Base-by-base conservation (phyloP, 2,797 vertebrate species). In the Cossypha caffra region DNA sequence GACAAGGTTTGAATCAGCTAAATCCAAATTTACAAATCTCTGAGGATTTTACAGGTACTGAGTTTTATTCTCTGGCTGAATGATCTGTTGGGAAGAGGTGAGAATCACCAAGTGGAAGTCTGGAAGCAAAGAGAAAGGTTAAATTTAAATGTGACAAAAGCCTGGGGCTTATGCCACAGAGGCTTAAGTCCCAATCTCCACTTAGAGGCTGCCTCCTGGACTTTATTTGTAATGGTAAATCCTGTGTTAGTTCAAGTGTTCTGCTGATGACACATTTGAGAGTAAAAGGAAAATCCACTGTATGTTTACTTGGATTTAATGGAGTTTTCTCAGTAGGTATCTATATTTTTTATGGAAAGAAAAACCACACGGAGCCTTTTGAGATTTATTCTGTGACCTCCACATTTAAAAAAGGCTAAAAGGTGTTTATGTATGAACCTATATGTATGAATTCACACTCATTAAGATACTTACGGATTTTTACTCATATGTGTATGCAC, bases 171-270 rank as follows among this genome's bases (percentile, higher is more conserved):
- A 23, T 45, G 17, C 33, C 54, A 68, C 29, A 77, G 35, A 47
- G n/a, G 40, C 9, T 85, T 76, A 88, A 37, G 33, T 88, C 43
- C 84, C 52, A 78, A 7, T 21, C n/a, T 58, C 33, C 14, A 55
- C 7, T 71, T 84, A 71, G 17, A 57, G 82, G 24, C 43, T 16
- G 1, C 16, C 59, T 69, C 66, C 43, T 31, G 52, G 59, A 64
- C 43, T 67, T 69, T 19, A 87, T 67, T 63, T 73, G 45, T 48
- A 79, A 66, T 20, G 16, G 43, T 61, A 76, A 94, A 63, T 85
- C 78, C 47, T 64, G 11, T 57, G 28, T 82, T 87, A 85, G 67
- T 85, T 90, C 61, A 85, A 66, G 48, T 25, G 25, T 89, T 86
- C 85, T 69, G 24, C 21, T 86, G 48, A 64, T 63, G 64, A 45